Evolutionary conservation across 2,797 vertebrate species (phyloP).

Genomic region (Loris lydekkerianus): DNA sequence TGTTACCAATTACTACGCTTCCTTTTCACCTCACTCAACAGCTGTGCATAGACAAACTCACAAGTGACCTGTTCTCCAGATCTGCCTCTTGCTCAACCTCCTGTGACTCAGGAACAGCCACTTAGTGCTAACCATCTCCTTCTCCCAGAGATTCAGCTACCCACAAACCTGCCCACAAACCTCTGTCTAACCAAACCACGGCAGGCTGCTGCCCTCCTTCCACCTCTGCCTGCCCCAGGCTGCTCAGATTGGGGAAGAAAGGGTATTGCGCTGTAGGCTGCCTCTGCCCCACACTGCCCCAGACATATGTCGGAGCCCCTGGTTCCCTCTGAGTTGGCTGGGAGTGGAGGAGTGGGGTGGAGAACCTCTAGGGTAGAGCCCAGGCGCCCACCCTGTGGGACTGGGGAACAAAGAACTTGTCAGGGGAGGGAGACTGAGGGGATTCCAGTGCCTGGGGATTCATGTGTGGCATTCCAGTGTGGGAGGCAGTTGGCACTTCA

Average conservation of each 20-base stretch:
- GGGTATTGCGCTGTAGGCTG: neutral
- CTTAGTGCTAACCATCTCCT: neutral
- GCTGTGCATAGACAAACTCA: neutral
- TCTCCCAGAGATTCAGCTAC: neutral
- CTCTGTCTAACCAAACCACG: neutral
- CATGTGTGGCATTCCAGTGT: constrained; percentile 40
- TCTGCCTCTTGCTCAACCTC: constrained; percentile 52
- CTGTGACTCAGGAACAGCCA: constrained; percentile 63
- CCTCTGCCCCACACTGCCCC: neutral
- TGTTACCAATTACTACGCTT: neutral
- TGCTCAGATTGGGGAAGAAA: neutral
- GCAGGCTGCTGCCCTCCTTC: neutral
- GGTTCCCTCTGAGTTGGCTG: constrained; percentile 1
- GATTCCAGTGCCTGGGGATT: constrained; percentile 41
- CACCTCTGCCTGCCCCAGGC: neutral
- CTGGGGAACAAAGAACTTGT: neutral
- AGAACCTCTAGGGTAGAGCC: neutral
- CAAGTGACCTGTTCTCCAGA: neutral
- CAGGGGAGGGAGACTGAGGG: neutral
- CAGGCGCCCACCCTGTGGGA: neutral
- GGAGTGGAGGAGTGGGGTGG: neutral
- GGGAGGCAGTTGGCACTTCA: constrained; percentile 39
- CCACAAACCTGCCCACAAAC: neutral
- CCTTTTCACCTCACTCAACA: neutral
- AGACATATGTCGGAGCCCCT: neutral